Percentiles rank a stretch among this genome's conserved stretches.
Conservation (phyloP, 2,797 vertebrate genomes). For the Myripristis murdjan region DNA sequence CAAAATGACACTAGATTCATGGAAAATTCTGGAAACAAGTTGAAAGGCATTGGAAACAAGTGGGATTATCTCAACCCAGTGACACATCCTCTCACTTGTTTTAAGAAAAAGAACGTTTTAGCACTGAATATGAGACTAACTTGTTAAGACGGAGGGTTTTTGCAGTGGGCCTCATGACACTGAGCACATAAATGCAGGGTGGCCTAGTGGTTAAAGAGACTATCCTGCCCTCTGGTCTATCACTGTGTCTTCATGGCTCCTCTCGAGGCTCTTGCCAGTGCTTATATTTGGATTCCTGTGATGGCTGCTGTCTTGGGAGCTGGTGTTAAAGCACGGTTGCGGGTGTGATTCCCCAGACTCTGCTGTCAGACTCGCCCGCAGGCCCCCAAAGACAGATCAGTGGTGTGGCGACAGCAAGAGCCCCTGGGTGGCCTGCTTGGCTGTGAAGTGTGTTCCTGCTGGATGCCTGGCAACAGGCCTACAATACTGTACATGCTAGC, state of each 20-base stretch:
- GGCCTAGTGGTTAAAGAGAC: background rate
- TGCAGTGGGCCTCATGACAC: background rate
- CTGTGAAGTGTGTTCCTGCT: conserved; percentile 38
- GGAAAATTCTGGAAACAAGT: too few relatives aligned
- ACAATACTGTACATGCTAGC: conserved; percentile 14
- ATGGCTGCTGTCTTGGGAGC: conserved; percentile 7
- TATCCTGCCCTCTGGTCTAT: conserved; percentile 1
- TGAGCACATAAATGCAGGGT: background rate
- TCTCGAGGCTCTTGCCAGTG: background rate
- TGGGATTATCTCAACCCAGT: too few relatives aligned
- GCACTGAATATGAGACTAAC: too few relatives aligned
- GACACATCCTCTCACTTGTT: too few relatives aligned
- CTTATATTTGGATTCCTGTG: conserved; percentile 9
- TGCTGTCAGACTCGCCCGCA: background rate
- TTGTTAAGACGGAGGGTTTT: too few relatives aligned
- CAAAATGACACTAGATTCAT: too few relatives aligned
- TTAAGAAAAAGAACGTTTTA: too few relatives aligned
- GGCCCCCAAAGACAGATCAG: conserved; percentile 31
- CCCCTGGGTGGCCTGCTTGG: conserved; percentile 39
- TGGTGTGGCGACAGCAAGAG: conserved; percentile 23
- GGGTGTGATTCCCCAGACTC: conserved; percentile 12
- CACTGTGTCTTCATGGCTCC: background rate
- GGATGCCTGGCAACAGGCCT: conserved; percentile 41
- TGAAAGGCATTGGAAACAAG: too few relatives aligned
- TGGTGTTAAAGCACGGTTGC: background rate